These are phyloP conservation scores for Melikaiella ostensackeni DNA, from an alignment of 2,888 invertebrate genomes.

Conservation along the genomic window DNA sequence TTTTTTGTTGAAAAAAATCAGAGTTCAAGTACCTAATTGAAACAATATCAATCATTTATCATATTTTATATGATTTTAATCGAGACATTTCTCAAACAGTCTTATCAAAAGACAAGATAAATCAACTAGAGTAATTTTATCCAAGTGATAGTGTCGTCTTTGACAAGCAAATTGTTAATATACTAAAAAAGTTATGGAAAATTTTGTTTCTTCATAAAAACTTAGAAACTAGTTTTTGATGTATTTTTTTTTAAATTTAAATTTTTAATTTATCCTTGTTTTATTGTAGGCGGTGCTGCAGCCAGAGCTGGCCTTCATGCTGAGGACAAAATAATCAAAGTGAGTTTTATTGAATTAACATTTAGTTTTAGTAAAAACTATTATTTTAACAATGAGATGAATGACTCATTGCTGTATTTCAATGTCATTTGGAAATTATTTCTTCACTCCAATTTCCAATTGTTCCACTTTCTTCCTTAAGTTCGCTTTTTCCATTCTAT, in stretches of 20 bases:
- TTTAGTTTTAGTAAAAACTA: not conserved
- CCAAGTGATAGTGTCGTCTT: conserved; percentile 6
- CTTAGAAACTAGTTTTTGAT: conserved; percentile 20
- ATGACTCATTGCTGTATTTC: conserved; percentile 11
- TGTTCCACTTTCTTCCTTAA: not conserved
- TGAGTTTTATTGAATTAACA: conserved; percentile 71
- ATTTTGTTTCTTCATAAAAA: not conserved
- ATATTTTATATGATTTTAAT: conserved; percentile 25
- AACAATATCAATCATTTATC: conserved; percentile 20
- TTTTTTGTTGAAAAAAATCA: conserved; percentile 9
- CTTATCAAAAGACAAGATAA: conserved; percentile 36
- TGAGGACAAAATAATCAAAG: conserved; percentile 95
- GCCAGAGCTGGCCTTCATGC: conserved; percentile 94
- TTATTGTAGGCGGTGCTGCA: conserved; percentile 88
- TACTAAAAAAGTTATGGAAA: not conserved
- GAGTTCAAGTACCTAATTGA: conserved; percentile 39
- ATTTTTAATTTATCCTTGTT: conserved; percentile 39
- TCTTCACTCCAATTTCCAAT: not conserved
- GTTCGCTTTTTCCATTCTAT: not conserved
- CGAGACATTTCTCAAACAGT: conserved; percentile 1
- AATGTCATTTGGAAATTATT: not conserved
- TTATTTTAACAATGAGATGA: not conserved
- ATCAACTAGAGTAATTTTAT: conserved; percentile 12
- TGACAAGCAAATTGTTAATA: conserved; percentile 14
- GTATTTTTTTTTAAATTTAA: conserved; percentile 10